Percentiles rank a stretch among this genome's conserved stretches.
phyloP scores from a whole-genome alignment of 2,888 invertebrate genomes.

The Caenorhabditis afra region DNA sequence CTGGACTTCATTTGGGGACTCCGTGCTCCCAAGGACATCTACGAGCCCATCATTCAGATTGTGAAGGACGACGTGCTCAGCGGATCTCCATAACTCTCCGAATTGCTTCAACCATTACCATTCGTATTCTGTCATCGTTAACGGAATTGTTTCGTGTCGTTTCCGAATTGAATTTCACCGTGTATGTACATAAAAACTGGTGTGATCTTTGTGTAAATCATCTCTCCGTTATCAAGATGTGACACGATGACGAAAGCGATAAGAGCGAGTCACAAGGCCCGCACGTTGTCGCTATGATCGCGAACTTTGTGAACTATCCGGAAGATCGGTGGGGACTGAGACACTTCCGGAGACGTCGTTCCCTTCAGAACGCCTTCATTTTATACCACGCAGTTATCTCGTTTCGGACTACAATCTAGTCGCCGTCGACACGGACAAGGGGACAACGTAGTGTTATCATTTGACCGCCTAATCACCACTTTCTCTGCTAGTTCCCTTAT shows the following conservation, averaged over 20 bases:
- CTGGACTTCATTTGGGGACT: constrained; percentile 75
- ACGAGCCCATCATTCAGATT: constrained; percentile 66
- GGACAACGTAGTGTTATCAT: constrained; percentile 51
- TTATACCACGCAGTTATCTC: background rate
- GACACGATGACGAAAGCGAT: constrained; percentile 44
- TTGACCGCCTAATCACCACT: background rate
- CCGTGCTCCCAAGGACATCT: constrained; percentile 70
- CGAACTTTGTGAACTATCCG: constrained; percentile 35
- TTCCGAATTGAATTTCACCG: background rate
- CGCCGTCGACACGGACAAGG: constrained; percentile 15
- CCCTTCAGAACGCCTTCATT: background rate
- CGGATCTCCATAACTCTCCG: constrained; percentile 18
- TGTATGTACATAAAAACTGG: constrained; percentile 13
- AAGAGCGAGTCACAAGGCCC: constrained; percentile 45
- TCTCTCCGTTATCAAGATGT: constrained; percentile 19
- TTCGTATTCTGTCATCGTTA: constrained; percentile 17
- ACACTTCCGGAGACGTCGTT: background rate
- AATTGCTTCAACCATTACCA: constrained; percentile 10
- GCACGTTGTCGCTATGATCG: constrained; percentile 28
- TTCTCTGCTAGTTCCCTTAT: constrained; percentile 7
- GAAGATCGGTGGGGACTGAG: background rate
- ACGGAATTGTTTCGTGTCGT: constrained; percentile 29
- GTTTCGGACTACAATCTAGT: constrained; percentile 41
- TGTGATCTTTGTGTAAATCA: constrained; percentile 35
- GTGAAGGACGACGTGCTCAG: constrained; percentile 54